These are phyloP conservation scores for Gavia stellata DNA, from an alignment of 2,113 vertebrate species.

Conservation along the genomic window DNA sequence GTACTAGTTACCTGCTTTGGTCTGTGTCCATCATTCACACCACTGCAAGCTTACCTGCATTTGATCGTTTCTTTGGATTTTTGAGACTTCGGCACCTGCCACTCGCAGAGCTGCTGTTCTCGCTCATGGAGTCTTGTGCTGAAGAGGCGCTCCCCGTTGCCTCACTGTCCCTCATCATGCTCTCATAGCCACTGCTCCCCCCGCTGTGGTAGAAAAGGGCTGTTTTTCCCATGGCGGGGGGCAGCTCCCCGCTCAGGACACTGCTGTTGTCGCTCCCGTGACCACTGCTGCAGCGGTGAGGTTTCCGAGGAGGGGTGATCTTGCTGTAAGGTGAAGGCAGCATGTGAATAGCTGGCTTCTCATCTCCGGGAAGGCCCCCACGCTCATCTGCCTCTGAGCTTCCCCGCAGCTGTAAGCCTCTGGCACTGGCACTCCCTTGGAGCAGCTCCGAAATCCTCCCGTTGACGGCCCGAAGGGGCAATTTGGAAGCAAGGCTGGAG, in stretches of 20 bases:
- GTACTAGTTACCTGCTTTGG: neutral
- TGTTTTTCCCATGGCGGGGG: conserved; percentile 96
- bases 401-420: conserved; percentile 67
- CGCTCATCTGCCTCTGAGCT: conserved; percentile 68
- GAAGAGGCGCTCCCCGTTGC: conserved; percentile 94
- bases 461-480: conserved; percentile 89
- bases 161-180: conserved; percentile 97
- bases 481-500: conserved; percentile 82
- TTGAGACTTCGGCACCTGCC: conserved; percentile 87
- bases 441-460: conserved; percentile 94
- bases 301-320: conserved; percentile 90
- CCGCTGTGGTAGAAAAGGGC: conserved; percentile 97
- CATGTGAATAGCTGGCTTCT: conserved; percentile 75
- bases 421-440: conserved; percentile 75
- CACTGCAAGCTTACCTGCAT: conserved; percentile 72
- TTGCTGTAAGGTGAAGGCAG: conserved; percentile 98
- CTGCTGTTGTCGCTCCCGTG: conserved; percentile 98
- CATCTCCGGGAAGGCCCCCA: conserved; percentile 59
- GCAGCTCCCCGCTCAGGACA: conserved; percentile 93
- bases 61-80: conserved; percentile 88
- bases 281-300: conserved; percentile 95
- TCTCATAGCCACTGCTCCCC: conserved; percentile 96
- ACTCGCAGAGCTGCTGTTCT: conserved; percentile 89
- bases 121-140: conserved; percentile 93
- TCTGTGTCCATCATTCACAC: fast-evolving